Percentiles rank a stretch among this genome's conserved stretches.
These are phyloP conservation scores for Rhingia rostrata DNA, from an alignment of 2,888 invertebrate genomes.

Conservation along the genomic window DNA sequence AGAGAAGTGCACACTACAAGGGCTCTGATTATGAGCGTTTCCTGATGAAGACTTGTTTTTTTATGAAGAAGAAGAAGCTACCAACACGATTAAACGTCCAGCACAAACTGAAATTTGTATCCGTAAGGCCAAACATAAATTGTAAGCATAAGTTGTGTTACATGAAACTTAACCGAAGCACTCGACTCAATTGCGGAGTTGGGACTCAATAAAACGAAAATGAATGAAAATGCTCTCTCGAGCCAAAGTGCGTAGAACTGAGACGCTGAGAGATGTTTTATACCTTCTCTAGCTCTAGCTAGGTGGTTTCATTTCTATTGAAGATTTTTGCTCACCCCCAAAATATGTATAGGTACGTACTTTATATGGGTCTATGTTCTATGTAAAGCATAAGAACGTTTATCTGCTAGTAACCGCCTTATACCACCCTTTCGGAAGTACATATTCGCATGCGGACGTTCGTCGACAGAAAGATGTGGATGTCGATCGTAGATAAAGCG, in stretches of 20 bases:
- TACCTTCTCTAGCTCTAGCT: too few relatives aligned
- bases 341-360: neutral
- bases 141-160: conserved; percentile 31
- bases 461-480: conserved; percentile 1
- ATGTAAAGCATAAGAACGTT: conserved; percentile 30
- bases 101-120: conserved; percentile 59
- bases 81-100: conserved; percentile 66
- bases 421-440: neutral
- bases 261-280: conserved; percentile 5
- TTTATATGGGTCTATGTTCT: neutral
- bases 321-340: neutral
- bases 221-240: conserved; percentile 7
- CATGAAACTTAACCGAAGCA: conserved; percentile 24
- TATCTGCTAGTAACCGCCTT: conserved; percentile 4
- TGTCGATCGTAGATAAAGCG: neutral
- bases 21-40: conserved; percentile 29
- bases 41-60: conserved; percentile 11
- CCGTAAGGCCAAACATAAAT: conserved; percentile 41
- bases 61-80: conserved; percentile 37
- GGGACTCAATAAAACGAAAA: conserved; percentile 30
- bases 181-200: conserved; percentile 49
- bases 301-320: neutral
- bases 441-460: conserved; percentile 1
- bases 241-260: conserved; percentile 15
- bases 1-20: conserved; percentile 23